Evolutionary conservation across 2,797 vertebrate species (phyloP), one percentile per base, ranked within the genome.

Genomic region (Clarias fuscus): DNA sequence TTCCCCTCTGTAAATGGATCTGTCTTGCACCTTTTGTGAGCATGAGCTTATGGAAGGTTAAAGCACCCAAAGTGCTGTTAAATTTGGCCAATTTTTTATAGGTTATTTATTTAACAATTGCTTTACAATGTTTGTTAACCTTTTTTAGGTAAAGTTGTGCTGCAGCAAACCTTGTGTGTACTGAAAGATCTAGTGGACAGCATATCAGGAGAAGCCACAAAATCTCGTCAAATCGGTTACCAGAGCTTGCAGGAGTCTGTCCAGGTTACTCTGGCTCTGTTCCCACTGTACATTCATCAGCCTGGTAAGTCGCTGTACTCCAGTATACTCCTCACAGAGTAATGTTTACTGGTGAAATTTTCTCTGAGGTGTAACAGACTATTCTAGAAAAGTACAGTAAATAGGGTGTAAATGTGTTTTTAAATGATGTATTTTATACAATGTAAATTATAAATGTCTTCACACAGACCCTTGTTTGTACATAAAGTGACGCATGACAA

Each of bases 181-280:
- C 93, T 99, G 89, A 95, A 96, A 92, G 98, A 99, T 84, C 94
- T 98, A 0, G 98, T 99, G 86, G 96, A 97, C 92, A 99, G 97
- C 89, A 95, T 99, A 90, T 98, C 97, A 2, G 97, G 97, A 79
- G 98, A 99, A 90, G 96, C 98, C 88, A 99, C 98, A 88, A 99
- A 99, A 92, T 98, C 98, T 10, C 97, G 98, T 8, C 98, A 99
- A 95, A 98, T 99, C 92, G 99, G 98, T 92, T 99, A 99, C 90
- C 98, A 99, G 94, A 98, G 97, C 1, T 94, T 99, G 88, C 98
- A 99, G 94, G 98, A 99, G 91, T 97, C 98, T 0, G 97, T 99
- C 89, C 98, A 99, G 94, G 97, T 99, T 90, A 97, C 98, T 30
- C 95, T 99, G 90, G 95, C 95, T 89, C 97, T 99, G 89, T 99